Base-by-base conservation (phyloP, 2,888 invertebrate genomes). In the Cetonia aurata region DNA sequence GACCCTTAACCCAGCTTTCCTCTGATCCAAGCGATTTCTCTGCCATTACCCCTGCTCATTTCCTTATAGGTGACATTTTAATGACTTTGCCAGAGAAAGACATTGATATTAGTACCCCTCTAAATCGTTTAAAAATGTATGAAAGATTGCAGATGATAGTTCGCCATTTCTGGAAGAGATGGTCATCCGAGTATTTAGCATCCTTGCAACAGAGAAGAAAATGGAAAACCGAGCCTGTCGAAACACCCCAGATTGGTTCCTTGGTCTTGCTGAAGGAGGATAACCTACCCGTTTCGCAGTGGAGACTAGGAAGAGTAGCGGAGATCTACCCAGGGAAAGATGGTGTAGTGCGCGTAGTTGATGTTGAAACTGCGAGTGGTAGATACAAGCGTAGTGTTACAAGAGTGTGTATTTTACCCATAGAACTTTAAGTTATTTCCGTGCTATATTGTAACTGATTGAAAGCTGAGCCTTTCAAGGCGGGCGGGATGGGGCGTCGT, bases 11-110 rank as follows among this genome's bases (percentile, higher is more conserved):
- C 44, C 67, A 72, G 17, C 67, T 77, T 6, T 76, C 78, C 3
- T 17, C 55, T 4, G 78, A 78, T 56, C 70, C 74, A 0, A 71
- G 73, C 41, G 74, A 77, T 37, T 42, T 73, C 6, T 69, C 57
- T 8, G 71, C 74, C 6, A 57, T 80, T 6, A 78, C 78, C 1
- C 79, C 79, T 6, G 78, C 75, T 15, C 80, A 80, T 70, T 77
- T 80, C 57, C 71, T 81, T 1, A 71, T 79, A 15, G 77, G 75
- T 8, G 50, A 57, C 25, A 42, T 72, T 8, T 60, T 74, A 2
- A 57, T 19, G 4, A 8, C 55, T 0, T 65, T 74, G 1, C 57
- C 72, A 6, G 73, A 74, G 31, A 72, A 70, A 6, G n/a, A 71
- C 15, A 10, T 13, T n/a, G 12, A 48, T 33, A 15, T 17, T 37